A percentile compares a stretch with the other conserved stretches of the same genome.
phyloP scores from a whole-genome alignment of 2,113 vertebrate species.

The Oceanites oceanicus region DNA sequence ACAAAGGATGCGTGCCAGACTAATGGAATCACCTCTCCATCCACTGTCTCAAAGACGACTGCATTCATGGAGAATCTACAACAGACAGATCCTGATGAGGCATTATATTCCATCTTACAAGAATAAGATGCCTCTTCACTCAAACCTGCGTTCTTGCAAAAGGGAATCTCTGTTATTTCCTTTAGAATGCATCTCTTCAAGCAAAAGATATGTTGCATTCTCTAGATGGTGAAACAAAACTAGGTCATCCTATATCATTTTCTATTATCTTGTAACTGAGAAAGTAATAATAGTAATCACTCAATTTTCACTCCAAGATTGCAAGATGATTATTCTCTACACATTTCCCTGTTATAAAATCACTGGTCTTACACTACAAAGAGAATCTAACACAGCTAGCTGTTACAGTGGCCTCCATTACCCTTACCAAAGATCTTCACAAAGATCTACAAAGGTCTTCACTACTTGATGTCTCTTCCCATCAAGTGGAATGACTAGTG shows the following conservation, averaged over 20 bases:
- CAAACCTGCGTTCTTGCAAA: not conserved
- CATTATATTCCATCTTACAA: not conserved
- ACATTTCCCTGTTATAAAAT: not conserved
- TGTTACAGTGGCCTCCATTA: not conserved
- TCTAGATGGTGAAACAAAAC: not conserved
- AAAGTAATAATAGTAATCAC: not conserved
- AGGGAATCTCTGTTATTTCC: not conserved
- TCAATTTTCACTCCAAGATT: not conserved
- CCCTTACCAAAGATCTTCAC: not conserved
- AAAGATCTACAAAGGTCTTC: not conserved
- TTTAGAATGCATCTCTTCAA: not conserved
- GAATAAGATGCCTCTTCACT: not conserved
- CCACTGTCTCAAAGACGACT: not conserved
- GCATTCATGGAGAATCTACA: not conserved
- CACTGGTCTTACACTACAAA: not conserved
- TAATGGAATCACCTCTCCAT: not conserved
- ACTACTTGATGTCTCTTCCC: not conserved
- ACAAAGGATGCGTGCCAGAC: not conserved
- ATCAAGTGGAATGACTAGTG: not conserved
- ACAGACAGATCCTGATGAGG: not conserved
- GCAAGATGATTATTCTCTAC: not conserved
- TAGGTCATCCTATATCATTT: not conserved
- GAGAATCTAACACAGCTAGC: not conserved
- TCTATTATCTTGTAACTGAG: not conserved
- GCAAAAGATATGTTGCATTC: not conserved